Percentiles rank a stretch among this genome's conserved stretches.
Evolutionary conservation across 2,888 invertebrate species (phyloP).

Genomic region (Trissonchulus latispiculum): DNA sequence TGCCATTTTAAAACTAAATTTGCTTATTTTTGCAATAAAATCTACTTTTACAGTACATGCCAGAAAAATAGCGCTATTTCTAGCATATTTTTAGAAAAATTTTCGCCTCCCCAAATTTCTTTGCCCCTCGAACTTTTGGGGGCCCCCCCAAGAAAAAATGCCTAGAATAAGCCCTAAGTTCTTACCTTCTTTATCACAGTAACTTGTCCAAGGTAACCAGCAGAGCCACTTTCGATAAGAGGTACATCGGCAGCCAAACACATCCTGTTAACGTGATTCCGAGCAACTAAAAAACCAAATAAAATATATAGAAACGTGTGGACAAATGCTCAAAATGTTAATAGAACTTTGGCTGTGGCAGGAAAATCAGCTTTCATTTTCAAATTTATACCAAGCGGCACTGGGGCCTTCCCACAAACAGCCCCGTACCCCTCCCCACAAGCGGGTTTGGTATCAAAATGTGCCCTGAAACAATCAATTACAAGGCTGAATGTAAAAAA

Average conservation of each 20-base stretch:
- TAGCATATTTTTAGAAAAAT: too few species aligned
- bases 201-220: slow-evolving; percentile 87
- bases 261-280: slow-evolving; percentile 97
- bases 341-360: background rate
- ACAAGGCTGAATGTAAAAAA: too few species aligned
- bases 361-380: background rate
- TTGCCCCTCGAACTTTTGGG: too few species aligned
- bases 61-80: too few species aligned
- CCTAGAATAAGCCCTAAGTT: too few species aligned
- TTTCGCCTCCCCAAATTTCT: too few species aligned
- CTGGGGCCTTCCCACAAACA: too few species aligned
- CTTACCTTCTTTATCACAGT: slow-evolving; percentile 48
- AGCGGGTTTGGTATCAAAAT: too few species aligned
- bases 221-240: slow-evolving; percentile 89
- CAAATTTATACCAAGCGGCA: too few species aligned
- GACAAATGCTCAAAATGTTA: background rate
- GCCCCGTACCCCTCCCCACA: too few species aligned
- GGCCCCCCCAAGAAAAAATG: too few species aligned
- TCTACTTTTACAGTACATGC: slow-evolving; percentile 15
- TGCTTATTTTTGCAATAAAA: background rate
- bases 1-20: background rate
- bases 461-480: too few species aligned
- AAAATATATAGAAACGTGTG: slow-evolving; percentile 20
- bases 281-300: slow-evolving; percentile 56
- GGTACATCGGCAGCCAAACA: slow-evolving; percentile 89